Percentiles rank a stretch among this genome's conserved stretches.
These are phyloP conservation scores for Nemapogon koenigi DNA, from an alignment of 2,888 invertebrate genomes.

Conservation along the genomic window DNA sequence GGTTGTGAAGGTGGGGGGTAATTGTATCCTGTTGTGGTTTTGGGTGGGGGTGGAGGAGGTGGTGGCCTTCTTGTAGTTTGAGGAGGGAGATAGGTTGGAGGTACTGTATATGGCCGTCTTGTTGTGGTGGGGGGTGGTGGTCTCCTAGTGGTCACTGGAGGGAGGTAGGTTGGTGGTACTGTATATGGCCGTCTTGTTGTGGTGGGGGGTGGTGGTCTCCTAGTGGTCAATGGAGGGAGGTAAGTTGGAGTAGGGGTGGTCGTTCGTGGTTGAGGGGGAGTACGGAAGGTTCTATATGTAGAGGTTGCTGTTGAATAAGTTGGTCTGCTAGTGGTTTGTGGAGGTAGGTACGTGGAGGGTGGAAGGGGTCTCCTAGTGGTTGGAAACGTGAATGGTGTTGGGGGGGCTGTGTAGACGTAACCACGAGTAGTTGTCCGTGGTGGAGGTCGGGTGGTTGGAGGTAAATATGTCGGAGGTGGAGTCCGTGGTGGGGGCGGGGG, in stretches of 20 bases:
- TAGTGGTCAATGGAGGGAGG: conserved; percentile 10
- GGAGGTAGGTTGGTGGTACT: neutral
- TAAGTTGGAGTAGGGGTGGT: conserved; percentile 5
- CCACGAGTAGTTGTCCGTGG: conserved; percentile 15
- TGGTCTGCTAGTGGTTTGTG: conserved; percentile 18
- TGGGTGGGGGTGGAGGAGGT: conserved; percentile 10
- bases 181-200: conserved; percentile 15
- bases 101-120: conserved; percentile 8
- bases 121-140: conserved; percentile 16
- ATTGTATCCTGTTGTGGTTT: conserved; percentile 15
- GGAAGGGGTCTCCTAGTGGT: neutral
- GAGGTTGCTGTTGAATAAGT: no score
- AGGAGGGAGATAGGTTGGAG: conserved; percentile 3
- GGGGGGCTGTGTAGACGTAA: conserved; percentile 13
- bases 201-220: conserved; percentile 15
- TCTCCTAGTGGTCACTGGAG: conserved; percentile 12
- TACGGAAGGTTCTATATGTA: conserved; percentile 12
- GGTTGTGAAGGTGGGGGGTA: neutral
- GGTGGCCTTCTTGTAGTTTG: no score
- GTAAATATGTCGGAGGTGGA: conserved; percentile 15
- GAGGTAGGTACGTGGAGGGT: conserved; percentile 11
- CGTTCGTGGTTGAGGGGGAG: conserved; percentile 12
- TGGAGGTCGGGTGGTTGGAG: conserved; percentile 12
- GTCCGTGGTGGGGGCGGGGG: conserved; percentile 16
- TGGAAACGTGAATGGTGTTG: conserved; percentile 14